Conservation (phyloP, 2,113 vertebrate genomes). For the Megalops atlanticus region DNA sequence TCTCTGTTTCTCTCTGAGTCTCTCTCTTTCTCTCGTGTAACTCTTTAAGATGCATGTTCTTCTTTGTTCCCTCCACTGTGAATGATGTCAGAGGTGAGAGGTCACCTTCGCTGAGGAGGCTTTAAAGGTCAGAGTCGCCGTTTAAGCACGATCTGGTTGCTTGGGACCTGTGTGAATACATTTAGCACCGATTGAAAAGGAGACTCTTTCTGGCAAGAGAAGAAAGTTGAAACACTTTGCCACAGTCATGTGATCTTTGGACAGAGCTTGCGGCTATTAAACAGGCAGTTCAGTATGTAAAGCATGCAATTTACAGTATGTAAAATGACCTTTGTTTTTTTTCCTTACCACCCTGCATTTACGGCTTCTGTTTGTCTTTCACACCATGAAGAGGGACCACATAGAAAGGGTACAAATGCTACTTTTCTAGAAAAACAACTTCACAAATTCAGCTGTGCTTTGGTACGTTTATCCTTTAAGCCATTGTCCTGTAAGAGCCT, state of each 20-base stretch:
- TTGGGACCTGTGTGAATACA: neutral
- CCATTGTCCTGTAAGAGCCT: neutral
- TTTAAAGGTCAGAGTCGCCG: neutral
- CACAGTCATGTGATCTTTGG: neutral
- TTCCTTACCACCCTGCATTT: neutral
- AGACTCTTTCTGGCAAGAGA: neutral
- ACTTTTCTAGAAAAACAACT: neutral
- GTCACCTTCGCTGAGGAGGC: neutral
- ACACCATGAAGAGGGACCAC: constrained; percentile 3
- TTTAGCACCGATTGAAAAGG: neutral
- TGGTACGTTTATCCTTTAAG: neutral
- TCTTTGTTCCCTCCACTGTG: constrained; percentile 3
- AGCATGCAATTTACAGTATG: neutral
- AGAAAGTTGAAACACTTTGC: neutral
- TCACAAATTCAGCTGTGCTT: neutral
- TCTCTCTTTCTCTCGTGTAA: neutral
- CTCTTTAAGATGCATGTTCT: neutral
- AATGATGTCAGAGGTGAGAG: neutral
- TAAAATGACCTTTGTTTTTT: neutral
- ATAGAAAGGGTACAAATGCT: neutral
- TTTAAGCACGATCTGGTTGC: neutral
- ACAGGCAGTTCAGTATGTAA: too few species aligned
- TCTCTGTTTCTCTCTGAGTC: neutral
- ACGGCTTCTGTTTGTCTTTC: neutral
- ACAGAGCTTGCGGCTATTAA: neutral